Evolutionary conservation across 2,797 vertebrate genomes (phyloP).

Genomic region (Enteromius afrohamiltoni): DNA sequence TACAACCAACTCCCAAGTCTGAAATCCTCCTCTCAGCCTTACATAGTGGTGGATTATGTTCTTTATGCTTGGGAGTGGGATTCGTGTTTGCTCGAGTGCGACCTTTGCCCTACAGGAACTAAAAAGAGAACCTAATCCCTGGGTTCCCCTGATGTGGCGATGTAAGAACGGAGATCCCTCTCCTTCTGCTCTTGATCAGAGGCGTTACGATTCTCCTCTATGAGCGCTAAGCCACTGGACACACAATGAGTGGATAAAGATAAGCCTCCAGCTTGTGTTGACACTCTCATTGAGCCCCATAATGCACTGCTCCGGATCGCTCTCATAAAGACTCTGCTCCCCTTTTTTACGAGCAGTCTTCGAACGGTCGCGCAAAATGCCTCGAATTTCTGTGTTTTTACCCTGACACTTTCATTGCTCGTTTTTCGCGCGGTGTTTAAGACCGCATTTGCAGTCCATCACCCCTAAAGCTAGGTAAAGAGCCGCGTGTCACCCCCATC

Average conservation of each 20-base stretch:
- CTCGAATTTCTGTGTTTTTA: constrained; percentile 53
- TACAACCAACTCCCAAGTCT: constrained; percentile 40
- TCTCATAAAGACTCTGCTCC: constrained; percentile 52
- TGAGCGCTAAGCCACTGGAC: constrained; percentile 43
- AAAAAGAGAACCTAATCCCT: constrained; percentile 46
- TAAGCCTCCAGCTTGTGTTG: constrained; percentile 52
- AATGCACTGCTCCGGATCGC: constrained; percentile 53
- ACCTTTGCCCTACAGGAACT: constrained; percentile 49
- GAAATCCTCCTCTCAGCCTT: constrained; percentile 11
- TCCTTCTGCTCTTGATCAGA: constrained; percentile 36
- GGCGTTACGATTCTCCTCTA: constrained; percentile 40
- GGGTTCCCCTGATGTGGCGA: constrained; percentile 38
- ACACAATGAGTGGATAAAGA: constrained; percentile 51
- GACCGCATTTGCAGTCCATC: constrained; percentile 62
- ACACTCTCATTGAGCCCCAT: constrained; percentile 53
- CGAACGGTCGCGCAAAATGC: constrained; percentile 46
- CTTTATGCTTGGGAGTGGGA: constrained; percentile 31
- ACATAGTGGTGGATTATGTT: constrained; percentile 22
- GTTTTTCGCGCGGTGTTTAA: constrained; percentile 59
- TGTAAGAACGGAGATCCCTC: constrained; percentile 30
- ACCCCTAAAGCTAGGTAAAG: constrained; percentile 65
- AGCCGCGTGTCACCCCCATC: constrained; percentile 48
- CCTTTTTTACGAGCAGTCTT: constrained; percentile 60
- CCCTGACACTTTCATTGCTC: constrained; percentile 60
- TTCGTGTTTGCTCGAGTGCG: constrained; percentile 24